Evolutionary conservation across 2,888 invertebrate genomes (phyloP), one percentile per base, ranked within the genome.

Genomic region (Drosophila helvetica): DNA sequence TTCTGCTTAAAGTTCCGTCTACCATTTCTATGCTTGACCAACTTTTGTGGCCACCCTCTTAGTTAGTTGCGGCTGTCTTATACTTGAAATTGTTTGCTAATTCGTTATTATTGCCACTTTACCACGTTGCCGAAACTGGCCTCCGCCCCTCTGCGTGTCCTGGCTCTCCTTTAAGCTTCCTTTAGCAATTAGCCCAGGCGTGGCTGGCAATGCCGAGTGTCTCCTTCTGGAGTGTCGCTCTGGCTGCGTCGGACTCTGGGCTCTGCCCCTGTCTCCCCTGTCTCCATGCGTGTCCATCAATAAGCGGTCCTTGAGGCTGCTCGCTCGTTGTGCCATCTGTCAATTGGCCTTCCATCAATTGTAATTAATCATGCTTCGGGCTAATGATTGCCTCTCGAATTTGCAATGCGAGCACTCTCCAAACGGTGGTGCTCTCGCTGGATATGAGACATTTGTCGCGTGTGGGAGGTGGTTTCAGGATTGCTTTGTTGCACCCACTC

Each of bases 301-400:
- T 89, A 88, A 82, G 73, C 68, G 57, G 56, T 71, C 71, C 71
- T 67, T 59, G 38, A 47, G 58, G 46, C 64, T 53, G 25, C 15
- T 19, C 10, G 65, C 67, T 80, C 72, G 70, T 84, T 80, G 80
- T 76, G 87, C 77, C 75, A 76, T 76, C 66, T 74, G 74, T 82
- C 80, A 86, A 86, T 88, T 85, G 88, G 79, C 85, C 76, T 79
- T 87, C 88, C 80, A 87, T 87, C 89, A 86, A 74, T 85, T 77
- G 88, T 89, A 89, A 87, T 87, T 87, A 90, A 87, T 87, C 88
- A 89, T 86, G 79, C 74, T 81, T 69, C 60, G 62, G 71, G 73
- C 67, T 87, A 80, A 82, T 79, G 86, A 77, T 74, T 74, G 19
- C 77, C 74, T 78, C 72, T 73, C 63, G 60, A 60, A 71, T 74